Conservation (phyloP, 2,888 invertebrate genomes). For the Coronaproctus castanopsis region DNA sequence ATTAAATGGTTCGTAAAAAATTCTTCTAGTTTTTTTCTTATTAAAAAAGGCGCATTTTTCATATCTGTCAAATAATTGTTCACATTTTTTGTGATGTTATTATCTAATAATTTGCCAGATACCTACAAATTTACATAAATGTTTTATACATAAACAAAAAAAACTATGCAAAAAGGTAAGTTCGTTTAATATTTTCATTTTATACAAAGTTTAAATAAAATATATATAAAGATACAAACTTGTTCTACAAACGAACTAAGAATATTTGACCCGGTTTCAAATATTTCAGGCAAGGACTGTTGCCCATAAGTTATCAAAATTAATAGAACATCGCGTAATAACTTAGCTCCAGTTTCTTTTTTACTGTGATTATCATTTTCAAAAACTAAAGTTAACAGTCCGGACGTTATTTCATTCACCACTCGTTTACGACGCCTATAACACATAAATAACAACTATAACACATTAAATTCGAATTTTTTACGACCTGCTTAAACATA, state of each 20-base stretch:
- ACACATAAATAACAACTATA: too few species aligned
- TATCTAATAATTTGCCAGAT: too few species aligned
- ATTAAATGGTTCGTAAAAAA: neutral
- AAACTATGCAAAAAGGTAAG: too few species aligned
- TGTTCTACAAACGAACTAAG: neutral
- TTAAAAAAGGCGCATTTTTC: neutral
- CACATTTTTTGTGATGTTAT: too few species aligned
- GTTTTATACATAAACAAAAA: too few species aligned
- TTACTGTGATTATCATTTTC: neutral
- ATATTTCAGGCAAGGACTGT: neutral
- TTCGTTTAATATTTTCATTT: neutral
- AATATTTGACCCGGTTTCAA: neutral
- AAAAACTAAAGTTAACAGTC: neutral
- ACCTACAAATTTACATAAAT: too few species aligned
- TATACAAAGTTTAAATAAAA: neutral
- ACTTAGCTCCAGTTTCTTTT: neutral
- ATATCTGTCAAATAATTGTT: neutral
- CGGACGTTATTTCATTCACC: neutral
- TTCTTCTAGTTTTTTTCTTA: neutral
- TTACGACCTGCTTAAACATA: too few species aligned
- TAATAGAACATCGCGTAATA: neutral
- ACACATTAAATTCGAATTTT: too few species aligned
- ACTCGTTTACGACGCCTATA: neutral
- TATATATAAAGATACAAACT: neutral
- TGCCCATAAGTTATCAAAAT: neutral